phyloP scores from a whole-genome alignment of 2,888 invertebrate species.

The Penaeus monodon region DNA sequence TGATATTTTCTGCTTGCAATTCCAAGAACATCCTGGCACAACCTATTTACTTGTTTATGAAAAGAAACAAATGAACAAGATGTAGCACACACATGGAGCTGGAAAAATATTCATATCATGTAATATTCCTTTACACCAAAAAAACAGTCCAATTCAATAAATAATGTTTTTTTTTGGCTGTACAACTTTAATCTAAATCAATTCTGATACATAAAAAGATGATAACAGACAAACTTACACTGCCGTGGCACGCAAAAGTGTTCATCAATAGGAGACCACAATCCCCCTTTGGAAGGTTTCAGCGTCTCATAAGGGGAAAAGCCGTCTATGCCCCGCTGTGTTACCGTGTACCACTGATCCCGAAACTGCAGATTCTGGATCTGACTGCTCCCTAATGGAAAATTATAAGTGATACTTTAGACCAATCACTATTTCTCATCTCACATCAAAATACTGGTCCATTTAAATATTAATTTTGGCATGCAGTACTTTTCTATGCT shows the following conservation, averaged over 20 bases:
- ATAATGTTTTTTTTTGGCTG: too few species aligned
- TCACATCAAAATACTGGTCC: too few species aligned
- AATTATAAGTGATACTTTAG: not conserved
- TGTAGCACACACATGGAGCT: too few species aligned
- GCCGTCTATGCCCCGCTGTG: constrained; percentile 73
- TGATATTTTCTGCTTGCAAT: not conserved
- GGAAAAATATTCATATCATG: too few species aligned
- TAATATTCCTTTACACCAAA: too few species aligned
- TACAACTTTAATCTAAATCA: too few species aligned
- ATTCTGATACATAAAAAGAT: too few species aligned
- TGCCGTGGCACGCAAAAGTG: constrained; percentile 71
- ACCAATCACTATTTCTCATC: not conserved
- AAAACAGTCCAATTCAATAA: too few species aligned
- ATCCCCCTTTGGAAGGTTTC: constrained; percentile 67
- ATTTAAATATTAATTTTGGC: too few species aligned
- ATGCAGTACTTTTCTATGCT: too few species aligned
- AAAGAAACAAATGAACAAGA: not conserved
- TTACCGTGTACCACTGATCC: constrained; percentile 74
- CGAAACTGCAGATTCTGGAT: constrained; percentile 74
- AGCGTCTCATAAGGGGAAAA: constrained; percentile 73
- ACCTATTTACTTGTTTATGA: not conserved
- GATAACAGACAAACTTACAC: constrained; percentile 66
- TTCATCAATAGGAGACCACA: constrained; percentile 69
- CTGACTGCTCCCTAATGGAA: constrained; percentile 70
- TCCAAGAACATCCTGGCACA: not conserved